phyloP scores from a whole-genome alignment of 2,113 vertebrate species.

The Ornithorhynchus anatinus region DNA sequence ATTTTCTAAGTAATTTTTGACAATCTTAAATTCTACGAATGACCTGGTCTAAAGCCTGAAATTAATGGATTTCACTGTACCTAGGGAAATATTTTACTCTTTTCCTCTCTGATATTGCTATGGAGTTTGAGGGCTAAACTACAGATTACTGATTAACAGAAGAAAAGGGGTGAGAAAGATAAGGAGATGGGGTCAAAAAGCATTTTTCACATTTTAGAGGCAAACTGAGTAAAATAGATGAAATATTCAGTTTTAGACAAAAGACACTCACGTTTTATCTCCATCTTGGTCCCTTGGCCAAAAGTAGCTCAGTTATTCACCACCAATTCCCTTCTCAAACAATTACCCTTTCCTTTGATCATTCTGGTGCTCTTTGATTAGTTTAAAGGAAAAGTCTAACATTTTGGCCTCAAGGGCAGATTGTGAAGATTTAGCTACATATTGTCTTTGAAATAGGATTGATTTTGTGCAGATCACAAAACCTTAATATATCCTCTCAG shows the following conservation, averaged over 20 bases:
- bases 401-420: no score
- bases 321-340: neutral
- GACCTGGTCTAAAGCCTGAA: neutral
- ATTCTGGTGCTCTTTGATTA: neutral
- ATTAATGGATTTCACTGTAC: neutral
- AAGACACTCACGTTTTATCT: constrained; percentile 16
- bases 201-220: no score
- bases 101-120: no score
- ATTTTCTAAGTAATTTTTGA: neutral
- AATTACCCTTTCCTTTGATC: neutral
- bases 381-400: neutral
- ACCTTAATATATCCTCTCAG: neutral
- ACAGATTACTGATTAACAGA: no score
- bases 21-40: neutral
- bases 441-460: neutral
- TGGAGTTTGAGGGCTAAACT: no score
- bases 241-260: neutral
- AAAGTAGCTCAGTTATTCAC: neutral
- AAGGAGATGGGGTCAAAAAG: no score
- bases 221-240: no score
- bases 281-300: neutral
- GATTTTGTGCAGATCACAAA: neutral
- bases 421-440: neutral
- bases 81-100: no score
- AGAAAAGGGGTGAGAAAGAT: no score